These are phyloP conservation scores for Apodemia duryi DNA, from an alignment of 2,888 invertebrate species.

Conservation along the genomic window DNA sequence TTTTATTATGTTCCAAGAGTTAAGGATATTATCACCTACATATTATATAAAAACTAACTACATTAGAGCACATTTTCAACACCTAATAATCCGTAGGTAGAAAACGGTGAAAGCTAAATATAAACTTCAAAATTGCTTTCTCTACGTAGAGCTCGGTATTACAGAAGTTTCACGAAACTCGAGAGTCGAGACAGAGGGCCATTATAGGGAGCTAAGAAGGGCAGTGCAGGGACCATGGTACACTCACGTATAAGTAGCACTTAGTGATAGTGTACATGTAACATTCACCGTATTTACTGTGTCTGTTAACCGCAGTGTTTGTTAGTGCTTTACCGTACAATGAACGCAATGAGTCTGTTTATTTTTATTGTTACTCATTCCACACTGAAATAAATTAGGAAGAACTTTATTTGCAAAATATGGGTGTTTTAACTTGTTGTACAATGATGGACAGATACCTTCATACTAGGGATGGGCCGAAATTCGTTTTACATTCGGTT, in stretches of 20 bases:
- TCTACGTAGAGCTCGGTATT: neutral
- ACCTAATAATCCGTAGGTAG: neutral
- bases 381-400: no score
- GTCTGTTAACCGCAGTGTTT: slow-evolving; percentile 3
- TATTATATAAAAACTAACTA: no score
- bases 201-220: neutral
- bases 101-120: neutral
- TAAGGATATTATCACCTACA: no score
- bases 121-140: neutral
- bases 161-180: neutral
- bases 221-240: slow-evolving; percentile 1
- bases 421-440: no score
- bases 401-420: no score
- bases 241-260: neutral
- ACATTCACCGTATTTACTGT: neutral
- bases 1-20: no score
- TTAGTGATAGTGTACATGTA: neutral
- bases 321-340: neutral
- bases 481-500: no score
- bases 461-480: no score
- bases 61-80: neutral
- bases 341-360: slow-evolving; percentile 6
- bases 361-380: neutral
- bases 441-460: no score
- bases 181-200: neutral